Evolutionary conservation across 1,140 invertebrate genomes (phyloP).

Genomic region (Mercenaria mercenaria): DNA sequence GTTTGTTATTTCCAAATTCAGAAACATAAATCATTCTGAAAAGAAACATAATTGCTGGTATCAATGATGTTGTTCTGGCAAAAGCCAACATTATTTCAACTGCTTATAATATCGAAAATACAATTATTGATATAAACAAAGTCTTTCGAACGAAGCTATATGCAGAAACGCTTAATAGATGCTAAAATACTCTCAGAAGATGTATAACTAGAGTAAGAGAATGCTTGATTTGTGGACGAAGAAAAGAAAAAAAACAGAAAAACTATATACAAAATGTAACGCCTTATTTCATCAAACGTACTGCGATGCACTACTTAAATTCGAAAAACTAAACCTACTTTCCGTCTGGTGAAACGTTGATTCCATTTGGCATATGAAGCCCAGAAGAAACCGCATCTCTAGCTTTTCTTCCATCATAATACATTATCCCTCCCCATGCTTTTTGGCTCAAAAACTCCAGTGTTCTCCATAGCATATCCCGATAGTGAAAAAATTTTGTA

Average conservation of each 20-base stretch:
- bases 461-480: neutral
- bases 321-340: conserved; percentile 8
- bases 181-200: too few species aligned
- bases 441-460: neutral
- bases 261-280: too few species aligned
- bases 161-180: too few species aligned
- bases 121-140: too few species aligned
- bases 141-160: too few species aligned
- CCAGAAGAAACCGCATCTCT: neutral
- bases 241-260: too few species aligned
- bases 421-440: neutral
- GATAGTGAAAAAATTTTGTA: neutral
- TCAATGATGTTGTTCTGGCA: too few species aligned
- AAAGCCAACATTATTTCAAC: too few species aligned
- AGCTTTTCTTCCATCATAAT: conserved; percentile 27
- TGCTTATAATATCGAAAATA: too few species aligned
- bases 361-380: conserved; percentile 35
- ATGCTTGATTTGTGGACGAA: too few species aligned
- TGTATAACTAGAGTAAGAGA: too few species aligned
- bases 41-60: neutral
- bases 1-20: conserved; percentile 21
- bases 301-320: neutral
- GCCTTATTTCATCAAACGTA: too few species aligned
- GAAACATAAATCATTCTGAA: conserved; percentile 42
- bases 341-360: conserved; percentile 51